phyloP scores from a whole-genome alignment of 2,888 invertebrate species.

The Lycophotia porphyrea region DNA sequence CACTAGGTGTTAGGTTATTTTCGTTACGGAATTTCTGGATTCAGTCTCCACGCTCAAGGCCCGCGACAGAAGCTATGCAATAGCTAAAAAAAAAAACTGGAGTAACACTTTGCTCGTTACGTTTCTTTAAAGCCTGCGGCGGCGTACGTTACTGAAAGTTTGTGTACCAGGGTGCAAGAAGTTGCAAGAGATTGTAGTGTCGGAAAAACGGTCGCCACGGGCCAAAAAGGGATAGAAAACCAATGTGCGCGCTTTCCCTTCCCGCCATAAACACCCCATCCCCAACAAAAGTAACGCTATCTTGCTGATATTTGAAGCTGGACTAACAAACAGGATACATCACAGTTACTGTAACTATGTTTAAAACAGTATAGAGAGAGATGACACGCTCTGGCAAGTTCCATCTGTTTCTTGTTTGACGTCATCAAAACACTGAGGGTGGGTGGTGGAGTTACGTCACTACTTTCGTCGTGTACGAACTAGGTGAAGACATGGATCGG shows the following conservation, averaged over 20 bases:
- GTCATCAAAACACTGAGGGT: neutral
- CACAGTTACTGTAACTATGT: neutral
- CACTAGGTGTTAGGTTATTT: no score
- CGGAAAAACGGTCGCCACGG: neutral
- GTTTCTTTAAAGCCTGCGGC: no score
- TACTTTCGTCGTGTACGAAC: neutral
- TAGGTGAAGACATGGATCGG: neutral
- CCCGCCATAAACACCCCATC: neutral
- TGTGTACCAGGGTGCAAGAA: conserved; percentile 8
- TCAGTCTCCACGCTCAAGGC: no score
- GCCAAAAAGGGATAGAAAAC: neutral
- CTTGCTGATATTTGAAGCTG: neutral
- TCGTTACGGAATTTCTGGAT: no score
- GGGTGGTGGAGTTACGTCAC: neutral
- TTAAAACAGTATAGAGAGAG: neutral
- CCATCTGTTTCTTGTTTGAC: neutral
- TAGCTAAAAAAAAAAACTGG: no score
- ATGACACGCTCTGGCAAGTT: neutral
- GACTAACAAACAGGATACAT: neutral
- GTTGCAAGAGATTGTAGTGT: neutral
- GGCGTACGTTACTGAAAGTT: neutral
- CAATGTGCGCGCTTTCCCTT: neutral
- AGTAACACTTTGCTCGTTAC: no score
- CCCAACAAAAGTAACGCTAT: neutral
- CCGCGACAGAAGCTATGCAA: no score